Base-by-base conservation (phyloP, 53 echinoderm and acorn worm species). In the Mesocentrotus franciscanus region DNA sequence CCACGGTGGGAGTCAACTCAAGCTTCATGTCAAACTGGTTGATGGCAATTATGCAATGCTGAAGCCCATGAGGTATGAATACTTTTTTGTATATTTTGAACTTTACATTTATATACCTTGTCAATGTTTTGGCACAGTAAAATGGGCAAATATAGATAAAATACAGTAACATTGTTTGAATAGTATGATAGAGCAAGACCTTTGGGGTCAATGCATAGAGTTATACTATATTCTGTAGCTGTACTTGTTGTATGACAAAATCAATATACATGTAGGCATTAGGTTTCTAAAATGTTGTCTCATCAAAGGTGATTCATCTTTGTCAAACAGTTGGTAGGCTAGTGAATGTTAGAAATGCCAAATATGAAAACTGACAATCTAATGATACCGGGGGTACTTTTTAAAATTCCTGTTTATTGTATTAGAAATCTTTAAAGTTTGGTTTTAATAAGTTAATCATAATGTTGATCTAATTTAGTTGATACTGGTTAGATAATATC, bases 11-110 rank as follows among this genome's bases (percentile, higher is more conserved):
- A 98, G 97, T 42, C 98, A 98, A 85, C 96, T 97, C 6, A 98
- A 98, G 71, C 92, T 98, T n/a, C 36, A 94, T 42, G 94, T 98
- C 78, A 85, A 92, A 84, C 91, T 98, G 57, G 98, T 94, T 24
- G 96, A 98, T 91, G 98, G 98, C 22, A 98, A 96, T 96, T 89
- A 94, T 55, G 98, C 96, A 35, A 95, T 98, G 57, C 96, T 97
- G 1, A 98, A 98, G 89, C 98, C 98, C 0, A 97, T 97, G 97
- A 96, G 98, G 98, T 97, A 93, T 4, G 56, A 59, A 11, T 90
- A 11, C 1, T n/a, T 26, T 26, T 26, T 72, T 10, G 29, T 72
- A 20, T 55, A 89, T 89, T 59, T 56, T 87, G n/a, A 12, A 87
- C 8, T 56, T 87, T 17, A 29, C 27, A 78, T 34, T 10, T 78